Evolutionary conservation across 2,113 vertebrate species (phyloP), one percentile per base, ranked within the genome.

Genomic region (Lycaon pictus): DNA sequence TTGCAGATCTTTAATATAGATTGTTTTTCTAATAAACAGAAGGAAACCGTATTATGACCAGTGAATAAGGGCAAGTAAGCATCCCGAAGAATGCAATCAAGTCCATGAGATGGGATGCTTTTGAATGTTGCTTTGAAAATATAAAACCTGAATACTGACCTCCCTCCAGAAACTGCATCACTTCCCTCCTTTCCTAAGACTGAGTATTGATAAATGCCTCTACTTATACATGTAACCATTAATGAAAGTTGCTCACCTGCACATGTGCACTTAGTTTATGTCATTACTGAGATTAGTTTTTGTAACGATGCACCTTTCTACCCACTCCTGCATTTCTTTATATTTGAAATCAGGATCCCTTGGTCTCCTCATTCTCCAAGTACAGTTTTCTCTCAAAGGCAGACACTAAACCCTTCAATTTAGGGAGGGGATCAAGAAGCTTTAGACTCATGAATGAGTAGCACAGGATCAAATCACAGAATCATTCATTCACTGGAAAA

Each of bases 11-110:
- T 93, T 87, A 96, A 58, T 37, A 71, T 63, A 95, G 3, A 0
- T 35, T 93, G 48, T 7, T 96, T 95, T 87, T 95, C 11, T 35
- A 93, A 90, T 95, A 93, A 67, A 90, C n/a, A 60, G 22, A 53
- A 84, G 25, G 8, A 76, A 96, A 74, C 11, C 11, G 25, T 60
- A 15, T 92, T 86, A 94, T 27, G 53, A 53, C 7, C 29, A 81
- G 19, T 53, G 84, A 84, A 60, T 71, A 90, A 90, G 16, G 11
- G 23, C 12, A 74, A 96, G 37, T 48, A 48, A 91, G 25, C 53
- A 74, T 13, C 43, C 22, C 35, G 62, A 96, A 82, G 23, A 88
- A 83, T 4, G 4, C 62, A 93, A 69, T 77, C 32, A 86, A 82
- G 19, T 62, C n/a, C 3, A 11, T 37, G n/a, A 74, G 37, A 76